Evolutionary conservation across 2,797 vertebrate species (phyloP).

Genomic region (Helarctos malayanus): DNA sequence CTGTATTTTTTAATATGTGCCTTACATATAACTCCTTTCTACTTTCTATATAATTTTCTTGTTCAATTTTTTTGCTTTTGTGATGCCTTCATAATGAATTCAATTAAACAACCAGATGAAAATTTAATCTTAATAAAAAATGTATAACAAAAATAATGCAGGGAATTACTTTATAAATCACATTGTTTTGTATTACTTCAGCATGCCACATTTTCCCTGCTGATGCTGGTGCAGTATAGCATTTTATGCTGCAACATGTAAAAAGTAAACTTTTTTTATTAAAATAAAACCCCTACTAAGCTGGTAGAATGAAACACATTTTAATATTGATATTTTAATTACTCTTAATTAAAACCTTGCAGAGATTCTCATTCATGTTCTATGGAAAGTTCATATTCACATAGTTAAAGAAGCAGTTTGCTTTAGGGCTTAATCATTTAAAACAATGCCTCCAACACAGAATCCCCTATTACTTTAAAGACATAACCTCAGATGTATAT

Average conservation of each 20-base stretch:
- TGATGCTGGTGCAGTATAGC: not conserved
- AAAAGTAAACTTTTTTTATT: conserved; percentile 54
- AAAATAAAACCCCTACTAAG: conserved; percentile 65
- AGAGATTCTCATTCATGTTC: conserved; percentile 22
- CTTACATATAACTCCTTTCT: not conserved
- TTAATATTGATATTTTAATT: conserved; percentile 70
- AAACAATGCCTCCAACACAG: not conserved
- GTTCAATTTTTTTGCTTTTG: conserved; percentile 50
- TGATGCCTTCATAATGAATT: conserved; percentile 45
- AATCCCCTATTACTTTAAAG: not conserved
- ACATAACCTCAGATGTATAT: not conserved
- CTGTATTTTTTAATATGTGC: not conserved
- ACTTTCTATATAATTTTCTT: not conserved
- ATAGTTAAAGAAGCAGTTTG: conserved; percentile 54
- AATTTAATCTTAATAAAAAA: conserved; percentile 57
- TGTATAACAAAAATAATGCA: conserved; percentile 41
- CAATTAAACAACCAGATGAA: conserved; percentile 3
- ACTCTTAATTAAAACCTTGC: conserved; percentile 68
- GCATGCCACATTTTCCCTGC: not conserved
- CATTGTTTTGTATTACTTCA: not conserved
- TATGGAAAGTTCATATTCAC: conserved; percentile 45
- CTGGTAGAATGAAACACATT: conserved; percentile 36
- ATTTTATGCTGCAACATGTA: not conserved
- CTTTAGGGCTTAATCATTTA: conserved; percentile 6
- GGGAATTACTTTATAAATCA: conserved; percentile 46